These are phyloP conservation scores for Tanypteryx hageni DNA, from an alignment of 2,888 invertebrate genomes.

Conservation along the genomic window DNA sequence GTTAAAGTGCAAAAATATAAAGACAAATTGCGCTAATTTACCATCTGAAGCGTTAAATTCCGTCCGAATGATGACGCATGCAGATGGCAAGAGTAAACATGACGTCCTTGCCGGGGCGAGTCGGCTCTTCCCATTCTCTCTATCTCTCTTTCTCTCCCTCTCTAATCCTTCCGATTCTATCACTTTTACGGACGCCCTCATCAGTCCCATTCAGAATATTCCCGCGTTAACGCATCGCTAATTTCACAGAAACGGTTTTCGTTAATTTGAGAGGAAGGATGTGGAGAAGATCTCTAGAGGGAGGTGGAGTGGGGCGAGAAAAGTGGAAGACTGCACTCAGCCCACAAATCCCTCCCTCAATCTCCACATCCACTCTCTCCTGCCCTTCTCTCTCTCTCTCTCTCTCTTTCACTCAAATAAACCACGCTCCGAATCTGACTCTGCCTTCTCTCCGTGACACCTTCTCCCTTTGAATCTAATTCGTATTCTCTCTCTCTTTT, in stretches of 20 bases:
- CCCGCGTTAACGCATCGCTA: conserved; percentile 14
- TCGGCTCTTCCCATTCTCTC: too few relatives aligned
- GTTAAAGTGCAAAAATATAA: neutral
- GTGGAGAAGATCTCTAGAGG: neutral
- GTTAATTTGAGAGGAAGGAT: conserved; percentile 28
- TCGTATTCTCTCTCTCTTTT: too few relatives aligned
- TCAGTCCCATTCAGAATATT: conserved; percentile 49
- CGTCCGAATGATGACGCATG: neutral
- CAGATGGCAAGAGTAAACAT: neutral
- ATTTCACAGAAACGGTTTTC: conserved; percentile 56
- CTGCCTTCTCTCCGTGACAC: too few relatives aligned
- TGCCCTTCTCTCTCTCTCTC: too few relatives aligned
- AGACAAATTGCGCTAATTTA: neutral
- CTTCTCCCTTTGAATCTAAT: too few relatives aligned
- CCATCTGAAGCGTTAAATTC: neutral
- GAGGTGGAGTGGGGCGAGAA: neutral
- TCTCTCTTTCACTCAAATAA: too few relatives aligned
- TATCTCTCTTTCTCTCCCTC: neutral
- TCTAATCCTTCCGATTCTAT: neutral
- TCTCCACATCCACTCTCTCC: too few relatives aligned
- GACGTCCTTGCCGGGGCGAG: neutral
- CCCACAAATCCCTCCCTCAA: too few relatives aligned
- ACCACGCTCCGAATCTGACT: too few relatives aligned
- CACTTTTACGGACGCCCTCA: conserved; percentile 27
- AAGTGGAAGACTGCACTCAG: too few relatives aligned